Conservation (phyloP, 2,797 vertebrate species). For the Heliangelus exortis region DNA sequence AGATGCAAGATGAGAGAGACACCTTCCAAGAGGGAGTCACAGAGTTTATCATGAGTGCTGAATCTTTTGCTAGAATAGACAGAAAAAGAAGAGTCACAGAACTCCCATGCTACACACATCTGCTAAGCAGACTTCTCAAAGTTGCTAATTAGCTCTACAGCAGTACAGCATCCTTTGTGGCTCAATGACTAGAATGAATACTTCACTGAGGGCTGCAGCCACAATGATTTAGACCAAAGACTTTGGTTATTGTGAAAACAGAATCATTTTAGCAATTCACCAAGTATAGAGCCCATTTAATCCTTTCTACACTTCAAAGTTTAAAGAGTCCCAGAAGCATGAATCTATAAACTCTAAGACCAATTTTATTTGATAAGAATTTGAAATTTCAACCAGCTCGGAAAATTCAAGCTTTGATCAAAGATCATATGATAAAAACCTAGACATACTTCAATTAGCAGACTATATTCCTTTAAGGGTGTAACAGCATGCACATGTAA, state of each 20-base stretch:
- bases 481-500: neutral
- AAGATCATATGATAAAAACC: neutral
- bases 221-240: neutral
- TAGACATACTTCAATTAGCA: neutral
- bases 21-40: neutral
- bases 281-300: neutral
- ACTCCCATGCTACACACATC: neutral
- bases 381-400: neutral
- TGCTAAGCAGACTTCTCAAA: neutral
- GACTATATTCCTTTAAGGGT: neutral
- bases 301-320: neutral
- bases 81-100: neutral
- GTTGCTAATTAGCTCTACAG: neutral
- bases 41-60: neutral
- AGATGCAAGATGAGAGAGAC: neutral
- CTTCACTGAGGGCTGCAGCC: neutral
- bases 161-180: neutral
- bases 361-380: neutral
- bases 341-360: neutral
- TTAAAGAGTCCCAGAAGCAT: neutral
- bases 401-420: neutral
- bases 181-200: neutral
- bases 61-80: neutral
- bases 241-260: neutral
- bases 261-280: neutral